Evolutionary conservation across 1,140 invertebrate species (phyloP), one percentile per base, ranked within the genome.

Genomic region (Asbolus verrucosus): DNA sequence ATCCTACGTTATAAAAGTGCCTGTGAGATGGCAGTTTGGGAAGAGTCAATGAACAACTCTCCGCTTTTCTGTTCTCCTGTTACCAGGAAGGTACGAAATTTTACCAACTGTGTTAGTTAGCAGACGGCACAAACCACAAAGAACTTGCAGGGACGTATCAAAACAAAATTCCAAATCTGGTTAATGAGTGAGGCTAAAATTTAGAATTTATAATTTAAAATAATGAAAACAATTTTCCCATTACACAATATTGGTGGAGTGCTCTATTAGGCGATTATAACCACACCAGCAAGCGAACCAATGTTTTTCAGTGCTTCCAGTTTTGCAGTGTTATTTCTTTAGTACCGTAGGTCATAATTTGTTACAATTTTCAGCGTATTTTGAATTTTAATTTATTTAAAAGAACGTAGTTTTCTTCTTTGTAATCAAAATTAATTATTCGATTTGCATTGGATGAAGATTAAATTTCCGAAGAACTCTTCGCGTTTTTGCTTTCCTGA

Each of bases 1-100:
- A 8, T 30, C 27, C 9, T 30, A 30, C 4, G 27, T 30, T 30
- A 30, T 5, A 30, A 30, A 4, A 30, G 27, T 30, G 27, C 27
- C 27, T n/a, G n/a, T n/a, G n/a, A n/a, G n/a, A n/a, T n/a, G n/a
- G n/a, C n/a, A n/a, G n/a, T n/a, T n/a, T n/a, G n/a, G n/a, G n/a
- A n/a, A n/a, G n/a, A n/a, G n/a, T n/a, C n/a, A n/a, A n/a, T n/a
- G 24, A 4, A 36, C 5, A 6, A 3, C 33, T 50, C 21, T 43
- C 1, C 50, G n/a, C 27, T 1, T 62, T 60, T 63, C 38, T 72
- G 60, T 15, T 38, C 19, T 60, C 71, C 71, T 72, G 13, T 13
- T 72, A 69, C 6, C 18, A 62, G 61, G 61, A 69, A 69, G 66
- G 66, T 54, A 63, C 54, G 61, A 72, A 72, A 67, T 72, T 72